A percentile compares a stretch with the other conserved stretches of the same genome.
These are phyloP conservation scores for Tanypteryx hageni DNA, from an alignment of 2,888 invertebrate species.

Conservation along the genomic window DNA sequence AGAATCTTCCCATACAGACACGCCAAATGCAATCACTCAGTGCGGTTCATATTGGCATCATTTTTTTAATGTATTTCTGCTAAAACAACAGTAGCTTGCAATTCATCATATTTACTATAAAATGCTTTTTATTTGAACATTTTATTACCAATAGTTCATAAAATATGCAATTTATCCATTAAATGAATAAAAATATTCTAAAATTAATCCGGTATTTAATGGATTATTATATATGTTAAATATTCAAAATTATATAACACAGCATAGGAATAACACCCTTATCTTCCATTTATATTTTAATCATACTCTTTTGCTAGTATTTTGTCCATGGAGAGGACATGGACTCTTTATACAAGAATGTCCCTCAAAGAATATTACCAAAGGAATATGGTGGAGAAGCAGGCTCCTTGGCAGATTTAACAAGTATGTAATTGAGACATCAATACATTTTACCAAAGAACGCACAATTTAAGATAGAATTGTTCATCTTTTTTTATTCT, in stretches of 20 bases:
- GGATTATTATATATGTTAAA: too few species aligned
- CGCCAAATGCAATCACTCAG: too few species aligned
- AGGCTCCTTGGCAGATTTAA: conserved; percentile 76
- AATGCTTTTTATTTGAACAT: too few species aligned
- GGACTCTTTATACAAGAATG: conserved; percentile 78
- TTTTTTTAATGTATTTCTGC: too few species aligned
- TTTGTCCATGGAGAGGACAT: conserved; percentile 77
- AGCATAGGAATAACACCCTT: neutral
- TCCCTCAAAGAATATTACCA: conserved; percentile 80
- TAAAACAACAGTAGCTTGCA: too few species aligned
- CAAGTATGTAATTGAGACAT: conserved; percentile 72
- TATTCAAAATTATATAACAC: neutral
- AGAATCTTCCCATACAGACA: too few species aligned
- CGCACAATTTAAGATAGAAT: neutral
- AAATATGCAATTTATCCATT: too few species aligned
- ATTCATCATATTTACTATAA: too few species aligned
- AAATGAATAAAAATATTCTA: too few species aligned
- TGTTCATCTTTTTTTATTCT: neutral
- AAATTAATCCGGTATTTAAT: too few species aligned
- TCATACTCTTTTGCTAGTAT: conserved; percentile 75
- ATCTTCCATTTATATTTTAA: neutral
- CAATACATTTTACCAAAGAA: neutral
- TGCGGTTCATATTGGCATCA: too few species aligned
- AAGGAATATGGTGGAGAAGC: conserved; percentile 82
- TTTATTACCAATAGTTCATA: too few species aligned